Base-by-base conservation (phyloP, 2,888 invertebrate genomes). In the Leucophora obtusa region DNA sequence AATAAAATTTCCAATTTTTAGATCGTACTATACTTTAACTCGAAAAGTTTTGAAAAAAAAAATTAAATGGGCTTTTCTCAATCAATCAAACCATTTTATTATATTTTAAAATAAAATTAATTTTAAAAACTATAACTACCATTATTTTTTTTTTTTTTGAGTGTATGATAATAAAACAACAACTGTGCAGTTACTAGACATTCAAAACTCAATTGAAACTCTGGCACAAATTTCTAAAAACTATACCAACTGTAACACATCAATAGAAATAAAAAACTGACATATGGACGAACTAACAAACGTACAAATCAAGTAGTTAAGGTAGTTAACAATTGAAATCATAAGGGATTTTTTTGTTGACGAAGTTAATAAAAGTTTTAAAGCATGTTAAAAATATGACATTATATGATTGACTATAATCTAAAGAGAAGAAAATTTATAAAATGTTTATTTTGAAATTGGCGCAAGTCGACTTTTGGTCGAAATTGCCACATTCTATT, bases 321-420 rank as follows among this genome's bases (percentile, higher is more conserved):
- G 54, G 66, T 54, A 54, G 54, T 28, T 38, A 54, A 43, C 54
- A 66, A 66, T 66, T 54, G 66, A 38, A 66, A 66, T 65, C 33
- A 65, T 53, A 66, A 66, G 21, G 43, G 17, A 65, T 33, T 65
- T 15, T 33, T 43, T 5, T 21, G 43, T 43, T 60, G 1, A 8
- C 15, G 1, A 3, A 14, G 4, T 8, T 18, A 43, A 43, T 8
- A 60, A 54, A 54, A 21, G 3, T 43, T 60, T 58, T 33, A 14
- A 38, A 60, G 38, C 43, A 60, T 60, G 60, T 43, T 18, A 60
- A 60, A 28, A 21, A 21, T 60, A 15, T 62, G 47, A 62, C 62
- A 43, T 43, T 60, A 21, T 43, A 8, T 60, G 62, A 21, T 17
- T 53, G 21, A 6, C 35, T 35, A 1, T 7, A 35, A 35, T 5